Evolutionary conservation across 1,140 invertebrate species (phyloP).

Genomic region (Tyrophagus putrescentiae): DNA sequence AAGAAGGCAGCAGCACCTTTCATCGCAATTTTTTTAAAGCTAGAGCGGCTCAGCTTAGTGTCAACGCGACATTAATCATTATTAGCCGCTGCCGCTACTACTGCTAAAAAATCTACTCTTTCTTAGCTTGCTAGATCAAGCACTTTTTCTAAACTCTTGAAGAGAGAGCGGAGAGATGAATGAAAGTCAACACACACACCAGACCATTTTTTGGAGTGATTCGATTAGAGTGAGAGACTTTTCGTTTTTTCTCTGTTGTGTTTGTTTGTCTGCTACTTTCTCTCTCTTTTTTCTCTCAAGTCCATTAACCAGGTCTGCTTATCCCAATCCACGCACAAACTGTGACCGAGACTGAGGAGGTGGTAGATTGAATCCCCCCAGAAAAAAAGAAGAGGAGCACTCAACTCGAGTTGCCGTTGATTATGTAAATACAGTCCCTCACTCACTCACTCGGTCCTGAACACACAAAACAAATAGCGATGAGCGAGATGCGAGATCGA

Average conservation of each 20-base stretch:
- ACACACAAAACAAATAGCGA: slow-evolving; percentile 12
- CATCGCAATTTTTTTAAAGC: too few species aligned
- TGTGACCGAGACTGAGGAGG: too few species aligned
- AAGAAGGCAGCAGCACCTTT: slow-evolving; percentile 6
- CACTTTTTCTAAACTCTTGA: too few species aligned
- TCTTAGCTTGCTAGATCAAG: too few species aligned
- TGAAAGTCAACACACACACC: slow-evolving; percentile 8
- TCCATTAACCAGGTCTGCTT: slow-evolving; percentile 12
- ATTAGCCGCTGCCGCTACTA: slow-evolving; percentile 7
- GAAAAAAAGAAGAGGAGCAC: too few species aligned
- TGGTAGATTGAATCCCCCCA: too few species aligned
- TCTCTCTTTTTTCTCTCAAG: background rate
- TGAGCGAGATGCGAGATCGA: slow-evolving; percentile 4
- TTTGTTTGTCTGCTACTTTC: too few species aligned
- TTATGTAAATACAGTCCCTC: slow-evolving; percentile 16
- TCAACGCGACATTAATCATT: slow-evolving; percentile 11
- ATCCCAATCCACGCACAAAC: background rate
- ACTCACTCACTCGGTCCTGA: too few species aligned
- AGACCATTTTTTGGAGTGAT: background rate
- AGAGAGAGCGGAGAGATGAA: background rate
- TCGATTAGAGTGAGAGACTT: background rate
- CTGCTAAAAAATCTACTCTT: too few species aligned
- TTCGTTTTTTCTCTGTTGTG: too few species aligned
- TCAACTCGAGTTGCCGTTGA: background rate
- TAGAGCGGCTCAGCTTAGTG: background rate